Base-by-base conservation (phyloP, 1,140 invertebrate genomes). In the Drosophila obscura region DNA sequence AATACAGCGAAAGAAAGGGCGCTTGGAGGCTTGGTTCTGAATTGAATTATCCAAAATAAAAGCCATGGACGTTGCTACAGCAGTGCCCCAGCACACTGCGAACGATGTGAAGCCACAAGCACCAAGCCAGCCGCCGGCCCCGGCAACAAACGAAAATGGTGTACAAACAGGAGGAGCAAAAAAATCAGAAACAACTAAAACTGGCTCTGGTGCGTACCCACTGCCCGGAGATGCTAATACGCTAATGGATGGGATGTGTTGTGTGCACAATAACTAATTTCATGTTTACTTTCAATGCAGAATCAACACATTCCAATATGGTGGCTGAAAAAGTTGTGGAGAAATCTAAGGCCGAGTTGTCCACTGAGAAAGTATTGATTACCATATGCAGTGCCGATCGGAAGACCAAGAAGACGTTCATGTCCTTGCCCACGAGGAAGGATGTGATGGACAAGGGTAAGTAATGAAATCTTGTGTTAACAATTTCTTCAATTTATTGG, bases 311-410 rank as follows among this genome's bases (percentile, higher is more conserved):
- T 79, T 75, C 71, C 79, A 73, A 67, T 19, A 53, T 46, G 57
- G 35, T 51, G 26, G 51, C 59, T 49, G 51, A 58, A 31, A 64
- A 71, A 60, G 67, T 49, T 50, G 73, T 67, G 24, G 69, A 77
- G 39, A 80, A 87, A 65, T 45, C 62, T 13, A 80, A 77, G 49
- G 49, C 58, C 24, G 80, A 85, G 26, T 50, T 62, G 52, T 49
- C 53, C 26, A 58, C 44, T 67, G 83, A 88, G 43, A 89, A 83
- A 63, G 84, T 88, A 59, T 80, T 88, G 48, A 89, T 88, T 77
- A 88, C 84, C 52, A 88, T 88, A 68, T 88, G 83, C 56, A 88
- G 80, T 44, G 83, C 84, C 16, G 83, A 88, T 80, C 72, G 83
- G 0, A 88, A 88, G 48, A 83, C 59, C 50, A 88, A 88, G 60